Base-by-base conservation (phyloP, 92 coral and sea anemone genomes). In the Siderastrea radians region DNA sequence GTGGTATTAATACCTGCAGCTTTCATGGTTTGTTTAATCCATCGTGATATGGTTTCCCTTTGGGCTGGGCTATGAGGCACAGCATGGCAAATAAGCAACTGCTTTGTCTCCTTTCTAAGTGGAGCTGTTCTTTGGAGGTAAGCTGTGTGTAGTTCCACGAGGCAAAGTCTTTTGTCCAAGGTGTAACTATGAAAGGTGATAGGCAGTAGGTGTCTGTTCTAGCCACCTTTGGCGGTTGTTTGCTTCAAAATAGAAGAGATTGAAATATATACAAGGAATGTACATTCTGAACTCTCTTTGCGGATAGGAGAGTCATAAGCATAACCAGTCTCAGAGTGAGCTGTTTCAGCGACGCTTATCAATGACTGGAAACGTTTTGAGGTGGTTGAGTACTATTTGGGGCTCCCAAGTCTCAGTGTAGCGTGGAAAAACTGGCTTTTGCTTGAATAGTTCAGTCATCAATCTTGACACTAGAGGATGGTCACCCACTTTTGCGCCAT, bases 41-140 rank as follows among this genome's bases (percentile, higher is more conserved):
- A 92, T 50, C 93, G 53, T 58, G 90, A 79, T 46, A 86, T 77
- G 49, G 93, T 86, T 58, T 86, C 96, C 59, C 72, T 82, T 3
- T 92, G 70, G 0, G 92, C 96, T 49, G 93, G 90, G 5, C 94
- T 92, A 84, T 82, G 90, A 47, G 96, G 94, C 62, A 50, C 54
- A 6, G 68, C 84, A 86, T 93, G 86, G 77, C 93, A 93, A 15
- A 93, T 52, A 63, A 93, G 79, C 12, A 93, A 69, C 63, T 93
- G 96, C 10, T 65, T 67, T 6, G 88, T 71, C 48, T 69, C 17
- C 54, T 88, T 92, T 7, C 96, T 72, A 5, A 90, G 11, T n/a
- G 65, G 14, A 57, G 91, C 62, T n/a, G 92, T 93, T 79, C 89
- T 89, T 14, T 66, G 51, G 65, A 92, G 19, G 72, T 92, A 89